Evolutionary conservation across 2,888 invertebrate genomes (phyloP).

Genomic region (Hydriomena furcata): DNA sequence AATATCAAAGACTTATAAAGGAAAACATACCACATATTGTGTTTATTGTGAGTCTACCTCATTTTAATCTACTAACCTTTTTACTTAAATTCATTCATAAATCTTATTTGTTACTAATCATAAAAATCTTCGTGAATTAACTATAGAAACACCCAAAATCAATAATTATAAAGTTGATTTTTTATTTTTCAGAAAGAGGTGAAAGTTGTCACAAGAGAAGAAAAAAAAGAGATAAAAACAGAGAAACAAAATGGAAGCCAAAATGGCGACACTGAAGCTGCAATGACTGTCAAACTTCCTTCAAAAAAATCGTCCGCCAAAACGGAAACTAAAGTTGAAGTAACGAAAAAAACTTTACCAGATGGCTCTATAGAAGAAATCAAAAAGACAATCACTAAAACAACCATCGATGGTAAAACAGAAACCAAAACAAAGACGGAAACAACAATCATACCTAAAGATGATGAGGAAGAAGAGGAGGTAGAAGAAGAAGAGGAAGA

Average conservation of each 20-base stretch:
- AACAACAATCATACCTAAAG: conserved; percentile 69
- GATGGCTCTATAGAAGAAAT: conserved; percentile 71
- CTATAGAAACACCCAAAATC: neutral
- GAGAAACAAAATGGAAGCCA: conserved; percentile 63
- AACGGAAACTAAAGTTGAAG: conserved; percentile 75
- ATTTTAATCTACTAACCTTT: conserved; percentile 15
- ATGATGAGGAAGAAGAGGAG: conserved; percentile 58
- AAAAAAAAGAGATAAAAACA: conserved; percentile 55
- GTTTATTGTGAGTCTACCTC: conserved; percentile 54
- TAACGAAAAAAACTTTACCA: conserved; percentile 63
- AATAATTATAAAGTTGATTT: neutral
- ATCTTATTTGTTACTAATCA: neutral
- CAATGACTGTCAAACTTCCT: conserved; percentile 66
- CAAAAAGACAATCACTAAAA: conserved; percentile 73
- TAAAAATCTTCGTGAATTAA: neutral
- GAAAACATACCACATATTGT: conserved; percentile 37
- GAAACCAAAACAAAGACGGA: conserved; percentile 73
- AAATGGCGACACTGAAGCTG: conserved; percentile 64
- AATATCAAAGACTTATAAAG: conserved; percentile 60
- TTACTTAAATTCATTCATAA: neutral
- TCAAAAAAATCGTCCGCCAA: conserved; percentile 68
- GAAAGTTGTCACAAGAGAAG: conserved; percentile 63
- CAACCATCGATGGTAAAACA: conserved; percentile 72
- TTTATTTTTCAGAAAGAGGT: conserved; percentile 68
- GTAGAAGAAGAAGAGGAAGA: conserved; percentile 55